Conservation (phyloP, 2,888 invertebrate species). For the Epirrita christyi region DNA sequence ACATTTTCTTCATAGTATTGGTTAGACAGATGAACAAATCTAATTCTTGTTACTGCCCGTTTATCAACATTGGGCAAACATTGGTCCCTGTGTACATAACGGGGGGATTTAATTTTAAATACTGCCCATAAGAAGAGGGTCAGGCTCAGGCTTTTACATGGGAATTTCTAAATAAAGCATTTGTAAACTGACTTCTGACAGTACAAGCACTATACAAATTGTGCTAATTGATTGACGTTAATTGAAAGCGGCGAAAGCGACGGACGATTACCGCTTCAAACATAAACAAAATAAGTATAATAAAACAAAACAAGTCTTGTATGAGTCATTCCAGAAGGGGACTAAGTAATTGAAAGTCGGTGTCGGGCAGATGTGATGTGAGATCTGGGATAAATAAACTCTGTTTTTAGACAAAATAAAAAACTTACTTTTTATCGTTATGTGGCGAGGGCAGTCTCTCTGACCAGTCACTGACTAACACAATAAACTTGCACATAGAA, state of each 20-base stretch:
- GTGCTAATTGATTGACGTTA: constrained; percentile 50
- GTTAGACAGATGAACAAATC: no score
- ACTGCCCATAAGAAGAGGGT: no score
- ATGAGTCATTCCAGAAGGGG: no score
- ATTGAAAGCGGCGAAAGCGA: constrained; percentile 46
- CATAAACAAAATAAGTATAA: constrained; percentile 50
- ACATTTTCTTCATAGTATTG: no score
- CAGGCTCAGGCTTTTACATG: neutral
- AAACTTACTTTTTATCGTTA: constrained; percentile 42
- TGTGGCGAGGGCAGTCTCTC: constrained; percentile 7
- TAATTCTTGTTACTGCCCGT: no score
- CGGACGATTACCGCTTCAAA: constrained; percentile 41
- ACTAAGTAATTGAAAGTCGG: no score
- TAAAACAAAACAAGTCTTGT: constrained; percentile 35
- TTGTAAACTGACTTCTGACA: neutral
- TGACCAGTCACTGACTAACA: constrained; percentile 11
- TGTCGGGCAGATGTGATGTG: constrained; percentile 24
- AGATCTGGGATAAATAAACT: no score
- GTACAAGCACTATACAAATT: neutral
- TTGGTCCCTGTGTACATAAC: no score
- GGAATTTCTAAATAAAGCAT: neutral
- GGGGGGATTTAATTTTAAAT: no score
- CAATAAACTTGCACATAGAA: constrained; percentile 39
- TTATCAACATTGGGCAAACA: no score
- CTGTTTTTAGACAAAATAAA: neutral